Conservation (phyloP, 2,113 vertebrate species). For the Oncorhynchus nerka region DNA sequence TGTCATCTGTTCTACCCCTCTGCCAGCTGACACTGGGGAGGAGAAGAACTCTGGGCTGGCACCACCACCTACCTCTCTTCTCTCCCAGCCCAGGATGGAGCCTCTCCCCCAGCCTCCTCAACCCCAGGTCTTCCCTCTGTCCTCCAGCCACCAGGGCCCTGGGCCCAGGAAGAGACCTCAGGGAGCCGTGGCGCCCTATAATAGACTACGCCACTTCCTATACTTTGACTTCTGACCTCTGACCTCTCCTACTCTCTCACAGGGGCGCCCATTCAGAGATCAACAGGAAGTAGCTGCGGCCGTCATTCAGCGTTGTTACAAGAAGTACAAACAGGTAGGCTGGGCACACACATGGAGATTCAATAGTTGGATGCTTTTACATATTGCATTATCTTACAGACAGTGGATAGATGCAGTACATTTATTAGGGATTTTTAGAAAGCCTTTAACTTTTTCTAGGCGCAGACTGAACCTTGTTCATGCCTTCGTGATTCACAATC, state of each 20-base stretch:
- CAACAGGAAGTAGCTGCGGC: conserved; percentile 97
- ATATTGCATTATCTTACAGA: background rate
- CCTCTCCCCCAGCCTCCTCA: conserved; percentile 26
- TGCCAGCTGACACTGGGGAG: conserved; percentile 52
- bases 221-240: conserved; percentile 46
- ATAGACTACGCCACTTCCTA: conserved; percentile 21
- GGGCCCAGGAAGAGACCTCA: conserved; percentile 38
- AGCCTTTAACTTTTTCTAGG: background rate
- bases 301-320: conserved; percentile 97
- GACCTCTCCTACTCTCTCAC: conserved; percentile 58
- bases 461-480: background rate
- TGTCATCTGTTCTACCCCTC: conserved; percentile 56
- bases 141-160: conserved; percentile 8
- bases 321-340: conserved; percentile 98
- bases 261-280: conserved; percentile 93
- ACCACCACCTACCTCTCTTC: conserved; percentile 7
- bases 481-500: conserved; percentile 32
- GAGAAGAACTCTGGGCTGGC: conserved; percentile 3
- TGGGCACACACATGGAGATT: background rate
- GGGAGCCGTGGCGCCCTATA: conserved; percentile 47
- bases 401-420: background rate
- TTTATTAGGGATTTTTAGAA: background rate
- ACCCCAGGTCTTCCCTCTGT: conserved; percentile 6
- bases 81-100: conserved; percentile 10
- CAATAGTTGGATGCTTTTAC: background rate